Evolutionary conservation across 2,888 invertebrate species (phyloP).

Genomic region (Limnephilus lunatus): DNA sequence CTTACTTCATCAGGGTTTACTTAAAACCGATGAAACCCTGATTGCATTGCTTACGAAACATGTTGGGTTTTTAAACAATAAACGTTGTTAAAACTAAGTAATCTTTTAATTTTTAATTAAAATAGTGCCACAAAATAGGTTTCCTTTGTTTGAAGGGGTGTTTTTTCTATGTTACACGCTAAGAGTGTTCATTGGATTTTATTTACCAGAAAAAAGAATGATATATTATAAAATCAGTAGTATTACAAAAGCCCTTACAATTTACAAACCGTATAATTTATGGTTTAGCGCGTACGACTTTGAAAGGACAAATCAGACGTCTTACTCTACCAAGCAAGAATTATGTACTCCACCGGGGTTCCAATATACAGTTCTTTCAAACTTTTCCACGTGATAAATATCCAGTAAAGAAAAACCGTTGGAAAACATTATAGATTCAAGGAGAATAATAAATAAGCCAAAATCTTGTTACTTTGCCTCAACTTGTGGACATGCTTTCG

Average conservation of each 20-base stretch:
- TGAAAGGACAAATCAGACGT: background rate
- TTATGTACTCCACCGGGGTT: background rate
- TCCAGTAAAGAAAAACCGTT: conserved; percentile 5
- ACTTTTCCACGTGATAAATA: conserved; percentile 2
- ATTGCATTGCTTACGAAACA: no score
- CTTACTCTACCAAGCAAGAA: background rate
- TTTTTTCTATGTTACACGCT: no score
- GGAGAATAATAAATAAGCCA: conserved; percentile 9
- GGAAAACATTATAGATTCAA: conserved; percentile 10
- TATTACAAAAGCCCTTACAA: background rate
- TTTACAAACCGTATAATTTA: background rate
- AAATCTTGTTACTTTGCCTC: conserved; percentile 3
- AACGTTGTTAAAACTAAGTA: no score
- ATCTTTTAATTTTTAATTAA: no score
- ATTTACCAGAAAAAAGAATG: background rate
- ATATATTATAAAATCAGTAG: background rate
- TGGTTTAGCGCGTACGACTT: conserved; percentile 2
- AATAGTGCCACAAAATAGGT: no score
- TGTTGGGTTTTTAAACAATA: no score
- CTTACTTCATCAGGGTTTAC: no score
- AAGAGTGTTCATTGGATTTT: background rate
- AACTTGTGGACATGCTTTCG: conserved; percentile 1
- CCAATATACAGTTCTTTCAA: background rate
- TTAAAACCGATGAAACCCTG: no score
- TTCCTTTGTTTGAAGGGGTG: no score